Percentiles rank a stretch among this genome's conserved stretches.
These are phyloP conservation scores for Dendrocincla fuliginosa DNA, from an alignment of 2,797 vertebrate genomes.

Conservation along the genomic window DNA sequence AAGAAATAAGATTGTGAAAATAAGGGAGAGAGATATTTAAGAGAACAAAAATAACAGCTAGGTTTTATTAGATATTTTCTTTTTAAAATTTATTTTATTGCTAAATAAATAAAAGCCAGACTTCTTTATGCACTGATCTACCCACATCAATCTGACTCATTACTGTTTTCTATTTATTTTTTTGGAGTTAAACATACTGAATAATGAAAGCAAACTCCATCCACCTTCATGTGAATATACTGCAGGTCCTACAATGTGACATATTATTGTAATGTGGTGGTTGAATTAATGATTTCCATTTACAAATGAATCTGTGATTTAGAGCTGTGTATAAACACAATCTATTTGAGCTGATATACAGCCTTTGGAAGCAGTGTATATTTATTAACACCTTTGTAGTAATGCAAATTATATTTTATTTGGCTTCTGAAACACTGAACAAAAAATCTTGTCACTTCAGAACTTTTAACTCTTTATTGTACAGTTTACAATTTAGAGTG, in stretches of 20 bases:
- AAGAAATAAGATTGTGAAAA: not conserved
- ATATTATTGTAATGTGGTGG: not conserved
- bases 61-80: not conserved
- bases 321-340: not conserved
- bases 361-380: not conserved
- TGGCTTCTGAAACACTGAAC: not conserved
- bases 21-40: not conserved
- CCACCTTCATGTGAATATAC: not conserved
- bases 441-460: not conserved
- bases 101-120: not conserved
- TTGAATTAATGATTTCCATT: not conserved
- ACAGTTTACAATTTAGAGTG: not conserved
- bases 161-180: not conserved
- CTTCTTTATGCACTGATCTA: not conserved
- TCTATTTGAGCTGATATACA: not conserved
- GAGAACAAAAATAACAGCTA: not conserved
- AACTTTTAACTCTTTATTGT: not conserved
- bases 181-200: not conserved
- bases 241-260: not conserved
- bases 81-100: not conserved
- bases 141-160: not conserved
- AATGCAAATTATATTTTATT: not conserved
- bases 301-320: slow-evolving; percentile 27
- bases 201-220: not conserved
- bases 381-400: not conserved